Conservation (phyloP, 2,888 invertebrate genomes). For the Selenia dentaria region DNA sequence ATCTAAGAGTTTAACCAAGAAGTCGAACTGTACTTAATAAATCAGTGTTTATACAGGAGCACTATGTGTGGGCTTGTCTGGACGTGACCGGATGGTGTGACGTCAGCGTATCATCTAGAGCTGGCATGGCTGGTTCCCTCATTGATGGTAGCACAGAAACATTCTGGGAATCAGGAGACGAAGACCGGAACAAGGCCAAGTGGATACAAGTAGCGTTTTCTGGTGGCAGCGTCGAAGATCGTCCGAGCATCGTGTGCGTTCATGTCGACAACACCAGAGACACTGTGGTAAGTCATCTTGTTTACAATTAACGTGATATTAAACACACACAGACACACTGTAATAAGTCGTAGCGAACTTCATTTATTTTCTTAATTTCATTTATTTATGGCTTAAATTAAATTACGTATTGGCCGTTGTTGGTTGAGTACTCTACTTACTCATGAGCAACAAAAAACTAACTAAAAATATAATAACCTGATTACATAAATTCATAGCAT, state of each 20-base stretch:
- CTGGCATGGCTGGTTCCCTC: slow-evolving; percentile 96
- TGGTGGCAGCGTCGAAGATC: slow-evolving; percentile 72
- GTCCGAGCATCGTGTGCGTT: slow-evolving; percentile 91
- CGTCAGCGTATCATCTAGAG: slow-evolving; percentile 95
- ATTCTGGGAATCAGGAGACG: slow-evolving; percentile 99
- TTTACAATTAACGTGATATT: no score
- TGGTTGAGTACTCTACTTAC: no score
- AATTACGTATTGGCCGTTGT: no score
- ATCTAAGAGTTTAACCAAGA: no score
- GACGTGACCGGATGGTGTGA: slow-evolving; percentile 92
- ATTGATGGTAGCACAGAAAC: slow-evolving; percentile 98
- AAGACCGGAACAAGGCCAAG: slow-evolving; percentile 97
- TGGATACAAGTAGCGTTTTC: slow-evolving; percentile 86
- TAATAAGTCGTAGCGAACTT: no score
- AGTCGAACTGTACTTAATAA: no score
- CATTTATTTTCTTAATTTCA: no score
- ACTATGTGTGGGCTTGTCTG: slow-evolving; percentile 86
- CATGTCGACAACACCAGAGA: slow-evolving; percentile 98
- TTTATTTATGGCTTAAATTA: no score
- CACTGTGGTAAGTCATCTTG: slow-evolving; percentile 86
- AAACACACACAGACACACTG: no score
- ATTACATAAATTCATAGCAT: no score
- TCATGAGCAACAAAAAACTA: no score
- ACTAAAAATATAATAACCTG: no score
- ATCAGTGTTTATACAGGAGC: slow-evolving; percentile 58